A percentile compares a stretch with the other conserved stretches of the same genome.
Conservation (phyloP, 2,797 vertebrate genomes). For the Acrocephalus scirpaceus region DNA sequence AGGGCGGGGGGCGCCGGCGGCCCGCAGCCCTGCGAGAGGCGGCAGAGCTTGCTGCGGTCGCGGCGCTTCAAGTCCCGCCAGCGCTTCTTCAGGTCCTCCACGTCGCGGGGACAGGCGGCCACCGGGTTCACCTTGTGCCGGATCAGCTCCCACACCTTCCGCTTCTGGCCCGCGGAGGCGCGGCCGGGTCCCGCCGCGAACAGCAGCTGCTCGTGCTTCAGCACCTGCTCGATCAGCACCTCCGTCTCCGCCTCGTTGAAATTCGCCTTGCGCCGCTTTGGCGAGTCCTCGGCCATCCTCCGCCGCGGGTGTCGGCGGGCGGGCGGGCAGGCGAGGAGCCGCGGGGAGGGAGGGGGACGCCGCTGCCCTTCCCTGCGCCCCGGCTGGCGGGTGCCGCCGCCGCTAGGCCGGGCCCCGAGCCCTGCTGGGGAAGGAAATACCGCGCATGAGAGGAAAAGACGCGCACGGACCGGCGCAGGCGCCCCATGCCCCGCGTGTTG, state of each 20-base stretch:
- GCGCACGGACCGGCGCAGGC: conserved; percentile 43
- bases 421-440: conserved; percentile 33
- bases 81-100: conserved; percentile 69
- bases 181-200: conserved; percentile 33
- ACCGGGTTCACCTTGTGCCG: conserved; percentile 40
- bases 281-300: conserved; percentile 65
- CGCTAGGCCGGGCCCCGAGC: conserved; percentile 24
- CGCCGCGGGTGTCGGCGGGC: background rate
- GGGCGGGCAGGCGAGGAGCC: background rate
- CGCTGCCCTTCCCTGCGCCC: background rate
- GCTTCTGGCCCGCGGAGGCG: conserved; percentile 61
- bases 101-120: conserved; percentile 63
- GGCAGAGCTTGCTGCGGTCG: conserved; percentile 67
- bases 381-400: background rate
- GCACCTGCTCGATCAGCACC: conserved; percentile 71
- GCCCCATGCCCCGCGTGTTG: conserved; percentile 45
- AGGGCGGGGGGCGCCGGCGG: conserved; percentile 6
- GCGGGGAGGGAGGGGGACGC: background rate
- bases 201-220: conserved; percentile 63
- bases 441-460: conserved; percentile 67
- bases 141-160: conserved; percentile 65
- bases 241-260: conserved; percentile 72
- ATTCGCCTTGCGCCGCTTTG: conserved; percentile 68
- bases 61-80: conserved; percentile 69
- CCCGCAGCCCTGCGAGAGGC: conserved; percentile 36